phyloP scores from a whole-genome alignment of 2,888 invertebrate genomes.

The Taenaris catops region DNA sequence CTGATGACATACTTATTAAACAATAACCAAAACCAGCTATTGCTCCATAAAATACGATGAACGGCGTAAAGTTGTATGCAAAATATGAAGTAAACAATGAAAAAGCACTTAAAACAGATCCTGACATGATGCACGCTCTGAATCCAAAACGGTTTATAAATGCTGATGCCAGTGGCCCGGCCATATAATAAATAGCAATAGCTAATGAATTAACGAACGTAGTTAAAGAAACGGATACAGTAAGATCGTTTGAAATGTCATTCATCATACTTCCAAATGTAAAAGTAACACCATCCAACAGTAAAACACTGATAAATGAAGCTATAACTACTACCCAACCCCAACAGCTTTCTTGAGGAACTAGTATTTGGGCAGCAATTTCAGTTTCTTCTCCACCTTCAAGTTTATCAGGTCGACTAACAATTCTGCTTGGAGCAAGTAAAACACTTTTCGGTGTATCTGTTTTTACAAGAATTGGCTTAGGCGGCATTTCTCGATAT shows the following conservation, averaged over 20 bases:
- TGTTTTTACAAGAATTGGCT: conserved; percentile 29
- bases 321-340: conserved; percentile 62
- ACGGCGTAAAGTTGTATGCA: conserved; percentile 35
- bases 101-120: conserved; percentile 48
- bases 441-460: conserved; percentile 39
- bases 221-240: conserved; percentile 39
- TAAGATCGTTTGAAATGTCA: conserved; percentile 49
- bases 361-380: conserved; percentile 61
- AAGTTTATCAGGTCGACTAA: conserved; percentile 37
- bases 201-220: conserved; percentile 58
- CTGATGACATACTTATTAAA: conserved; percentile 51
- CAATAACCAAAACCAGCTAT: conserved; percentile 55
- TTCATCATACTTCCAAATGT: conserved; percentile 57
- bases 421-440: conserved; percentile 43
- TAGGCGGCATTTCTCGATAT: conserved; percentile 29
- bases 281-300: conserved; percentile 55
- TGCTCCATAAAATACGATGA: conserved; percentile 53
- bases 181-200: conserved; percentile 52
- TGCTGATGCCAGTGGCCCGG: conserved; percentile 56
- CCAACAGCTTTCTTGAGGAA: conserved; percentile 65
- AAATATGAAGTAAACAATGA: conserved; percentile 52
- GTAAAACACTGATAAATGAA: conserved; percentile 43
- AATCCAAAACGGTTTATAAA: conserved; percentile 68
- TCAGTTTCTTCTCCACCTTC: conserved; percentile 63
- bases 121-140: conserved; percentile 56